Percentiles rank a stretch among this genome's conserved stretches.
Conservation (phyloP, 2,888 invertebrate species). For the Rhorus exstirpatorius region DNA sequence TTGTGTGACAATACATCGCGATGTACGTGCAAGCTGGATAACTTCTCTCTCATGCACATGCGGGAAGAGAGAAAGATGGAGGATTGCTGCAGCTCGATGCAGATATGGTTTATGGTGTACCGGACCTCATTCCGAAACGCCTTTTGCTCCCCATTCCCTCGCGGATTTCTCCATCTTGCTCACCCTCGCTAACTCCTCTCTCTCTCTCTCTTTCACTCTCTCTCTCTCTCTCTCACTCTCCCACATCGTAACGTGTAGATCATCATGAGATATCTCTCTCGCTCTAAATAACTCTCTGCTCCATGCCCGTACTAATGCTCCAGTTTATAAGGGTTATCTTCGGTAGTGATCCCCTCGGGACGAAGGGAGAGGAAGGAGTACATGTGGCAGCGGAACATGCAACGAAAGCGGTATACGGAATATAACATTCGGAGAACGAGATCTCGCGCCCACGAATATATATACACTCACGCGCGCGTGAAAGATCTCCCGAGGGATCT, state of each 20-base stretch:
- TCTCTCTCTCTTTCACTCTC: conserved; percentile 14
- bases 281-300: conserved; percentile 73
- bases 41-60: conserved; percentile 36
- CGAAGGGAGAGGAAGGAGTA: conserved; percentile 41
- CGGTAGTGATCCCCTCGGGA: conserved; percentile 74
- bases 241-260: conserved; percentile 68
- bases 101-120: conserved; percentile 84
- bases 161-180: conserved; percentile 50
- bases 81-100: conserved; percentile 75
- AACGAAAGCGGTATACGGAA: conserved; percentile 22
- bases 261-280: conserved; percentile 68
- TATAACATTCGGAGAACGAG: conserved; percentile 43
- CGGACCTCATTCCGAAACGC: conserved; percentile 79
- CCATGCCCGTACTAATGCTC: conserved; percentile 84
- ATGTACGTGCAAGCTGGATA: conserved; percentile 44
- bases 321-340: conserved; percentile 84
- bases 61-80: conserved; percentile 62
- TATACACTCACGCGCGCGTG: too few species aligned
- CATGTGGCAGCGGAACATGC: conserved; percentile 45
- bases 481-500: conserved; percentile 36
- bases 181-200: neutral
- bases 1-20: conserved; percentile 57
- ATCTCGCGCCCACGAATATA: conserved; percentile 53
- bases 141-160: conserved; percentile 63
- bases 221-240: conserved; percentile 47